Evolutionary conservation across 2,113 vertebrate species (phyloP), one percentile per base, ranked within the genome.

Genomic region (Arvicanthis niloticus): DNA sequence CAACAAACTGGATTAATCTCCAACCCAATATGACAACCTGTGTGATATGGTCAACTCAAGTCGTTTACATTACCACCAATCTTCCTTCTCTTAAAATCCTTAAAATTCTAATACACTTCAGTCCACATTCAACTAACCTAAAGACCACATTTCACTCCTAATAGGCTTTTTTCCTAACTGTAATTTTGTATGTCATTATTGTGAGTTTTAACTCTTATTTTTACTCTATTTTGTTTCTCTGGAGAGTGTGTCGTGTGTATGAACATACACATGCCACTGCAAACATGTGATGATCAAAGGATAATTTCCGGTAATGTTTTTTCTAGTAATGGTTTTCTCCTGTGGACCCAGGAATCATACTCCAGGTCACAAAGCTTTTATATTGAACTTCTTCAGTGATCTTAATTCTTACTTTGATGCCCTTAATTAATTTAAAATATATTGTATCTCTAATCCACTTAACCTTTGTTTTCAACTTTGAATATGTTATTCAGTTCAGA

Each of bases 31-130:
- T 56, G 26, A 96, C 29, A 60, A 81, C n/a, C 26, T 89, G 16
- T 40, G 0, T 77, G 51, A 88, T 65, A 7, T 78, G 10, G 42
- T 72, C 94, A 93, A 94, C 70, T 67, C 58, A 77, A 29, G 31
- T 26, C 58, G 37, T 81, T 94, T 94, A 95, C 4, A 93, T 95
- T 91, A 95, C 42, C 94, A 24, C 90, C 89, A 91, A 80, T 89
- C 40, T 75, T 87, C 22, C 17, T 77, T 95, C 87, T 51, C 86
- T 29, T 86, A 15, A 24, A 95, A 89, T 72, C 11, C 37, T 91
- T 91, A 78, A 77, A 85, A 85, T 75, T n/a, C 88, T 91, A 85
- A 58, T 60, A 70, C 60, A 80, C 31, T 84, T 92, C 77, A 88
- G 37, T 67, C 84, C 45, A 91, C 89, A 42, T 73, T 80, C 24